Percentiles rank a stretch among this genome's conserved stretches.
These are phyloP conservation scores for Felis chaus DNA, from an alignment of 2,113 vertebrate genomes.

Conservation along the genomic window DNA sequence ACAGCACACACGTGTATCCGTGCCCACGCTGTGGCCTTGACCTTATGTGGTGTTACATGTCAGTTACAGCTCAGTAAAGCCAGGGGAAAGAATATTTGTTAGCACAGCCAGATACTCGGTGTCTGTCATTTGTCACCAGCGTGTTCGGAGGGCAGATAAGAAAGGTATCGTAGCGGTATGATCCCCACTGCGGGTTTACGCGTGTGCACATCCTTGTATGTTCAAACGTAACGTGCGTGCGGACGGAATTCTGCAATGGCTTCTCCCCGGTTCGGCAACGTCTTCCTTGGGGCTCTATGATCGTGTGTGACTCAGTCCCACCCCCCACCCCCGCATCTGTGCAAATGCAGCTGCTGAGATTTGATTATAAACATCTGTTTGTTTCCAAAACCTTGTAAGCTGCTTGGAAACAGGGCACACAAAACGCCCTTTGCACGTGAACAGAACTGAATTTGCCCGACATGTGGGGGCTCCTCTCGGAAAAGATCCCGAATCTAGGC, in stretches of 20 bases:
- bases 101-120: fast-evolving
- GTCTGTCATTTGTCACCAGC: not conserved
- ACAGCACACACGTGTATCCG: too few relatives aligned
- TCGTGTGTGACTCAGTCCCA: fast-evolving
- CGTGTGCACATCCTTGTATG: fast-evolving
- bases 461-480: fast-evolving
- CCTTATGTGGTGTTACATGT: fast-evolving
- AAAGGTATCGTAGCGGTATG: not conserved
- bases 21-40: too few relatives aligned
- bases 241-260: too few relatives aligned
- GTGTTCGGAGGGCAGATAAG: not conserved
- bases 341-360: too few relatives aligned
- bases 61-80: not conserved
- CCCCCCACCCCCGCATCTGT: not conserved
- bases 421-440: too few relatives aligned
- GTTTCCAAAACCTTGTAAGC: not conserved
- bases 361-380: not conserved
- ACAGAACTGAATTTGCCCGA: fast-evolving
- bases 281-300: not conserved
- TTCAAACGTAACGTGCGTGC: fast-evolving
- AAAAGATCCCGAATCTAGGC: not conserved
- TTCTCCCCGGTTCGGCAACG: not conserved
- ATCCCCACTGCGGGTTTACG: fast-evolving
- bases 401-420: not conserved
- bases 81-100: not conserved